Conservation (phyloP, 2,888 invertebrate genomes). For the Frankliniella fusca region DNA sequence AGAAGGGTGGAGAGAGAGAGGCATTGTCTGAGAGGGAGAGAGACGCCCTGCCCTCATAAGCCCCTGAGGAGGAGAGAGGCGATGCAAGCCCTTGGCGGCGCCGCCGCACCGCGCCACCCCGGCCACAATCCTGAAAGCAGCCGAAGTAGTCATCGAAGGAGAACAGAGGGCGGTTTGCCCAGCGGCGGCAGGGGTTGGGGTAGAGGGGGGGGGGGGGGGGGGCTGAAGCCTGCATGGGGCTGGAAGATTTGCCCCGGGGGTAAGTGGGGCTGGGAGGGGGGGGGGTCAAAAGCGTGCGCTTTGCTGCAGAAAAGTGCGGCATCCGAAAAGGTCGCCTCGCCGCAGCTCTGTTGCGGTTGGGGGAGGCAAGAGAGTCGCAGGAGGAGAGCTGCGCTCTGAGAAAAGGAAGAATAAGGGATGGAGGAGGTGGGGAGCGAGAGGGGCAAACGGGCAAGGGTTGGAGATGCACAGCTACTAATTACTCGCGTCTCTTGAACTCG, state of each 20-base stretch:
- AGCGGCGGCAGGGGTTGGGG: not conserved
- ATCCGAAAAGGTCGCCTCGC: not conserved
- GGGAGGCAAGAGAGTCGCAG: not conserved
- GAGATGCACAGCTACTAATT: slow-evolving; percentile 14
- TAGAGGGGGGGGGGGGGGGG: not conserved
- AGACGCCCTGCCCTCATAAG: no score
- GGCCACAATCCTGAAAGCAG: slow-evolving; percentile 5
- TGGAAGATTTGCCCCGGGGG: not conserved
- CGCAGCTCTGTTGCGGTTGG: not conserved
- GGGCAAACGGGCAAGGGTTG: slow-evolving; percentile 1
- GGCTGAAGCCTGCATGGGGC: not conserved
- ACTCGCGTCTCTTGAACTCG: slow-evolving; percentile 13
- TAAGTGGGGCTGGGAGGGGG: not conserved
- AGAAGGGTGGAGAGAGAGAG: no score
- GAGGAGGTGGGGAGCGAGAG: not conserved
- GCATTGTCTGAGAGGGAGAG: no score
- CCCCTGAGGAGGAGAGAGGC: no score
- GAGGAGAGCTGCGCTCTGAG: no score
- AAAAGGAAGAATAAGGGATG: not conserved
- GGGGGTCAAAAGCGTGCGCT: not conserved
- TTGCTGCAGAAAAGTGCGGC: not conserved
- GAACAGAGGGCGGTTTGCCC: not conserved
- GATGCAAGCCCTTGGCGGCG: not conserved
- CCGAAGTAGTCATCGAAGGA: slow-evolving; percentile 15
- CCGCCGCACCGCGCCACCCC: not conserved